phyloP scores from a whole-genome alignment of 2,113 vertebrate species.

The Nipponia nippon region DNA sequence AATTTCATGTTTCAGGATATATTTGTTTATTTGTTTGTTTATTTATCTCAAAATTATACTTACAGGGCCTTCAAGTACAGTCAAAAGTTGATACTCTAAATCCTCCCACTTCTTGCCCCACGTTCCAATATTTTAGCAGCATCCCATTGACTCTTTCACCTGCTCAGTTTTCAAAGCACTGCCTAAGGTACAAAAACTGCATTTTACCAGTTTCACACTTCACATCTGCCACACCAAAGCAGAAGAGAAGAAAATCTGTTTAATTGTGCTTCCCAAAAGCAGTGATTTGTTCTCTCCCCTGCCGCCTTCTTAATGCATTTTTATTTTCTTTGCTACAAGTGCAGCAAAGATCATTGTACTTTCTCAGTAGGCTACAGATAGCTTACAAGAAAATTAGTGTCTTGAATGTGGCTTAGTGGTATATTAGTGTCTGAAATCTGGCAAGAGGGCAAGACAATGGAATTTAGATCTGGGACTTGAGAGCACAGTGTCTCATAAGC shows the following conservation, averaged over 20 bases:
- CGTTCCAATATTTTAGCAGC: neutral
- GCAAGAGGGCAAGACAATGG: neutral
- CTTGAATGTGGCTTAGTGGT: neutral
- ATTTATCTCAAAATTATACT: neutral
- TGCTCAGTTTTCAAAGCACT: neutral
- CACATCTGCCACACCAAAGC: neutral
- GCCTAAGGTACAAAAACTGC: neutral
- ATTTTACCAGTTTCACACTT: neutral
- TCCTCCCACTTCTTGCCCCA: neutral
- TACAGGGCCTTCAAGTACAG: neutral
- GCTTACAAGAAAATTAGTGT: neutral
- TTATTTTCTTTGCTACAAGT: neutral
- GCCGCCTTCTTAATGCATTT: neutral
- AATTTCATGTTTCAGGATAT: neutral
- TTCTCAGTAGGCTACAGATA: neutral
- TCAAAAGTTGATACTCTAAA: neutral
- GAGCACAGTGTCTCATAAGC: neutral
- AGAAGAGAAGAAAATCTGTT: neutral
- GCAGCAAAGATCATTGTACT: neutral
- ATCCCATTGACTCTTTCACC: neutral
- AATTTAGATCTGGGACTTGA: neutral
- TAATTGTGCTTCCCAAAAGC: constrained; percentile 13
- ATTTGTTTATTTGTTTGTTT: neutral
- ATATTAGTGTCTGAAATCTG: neutral
- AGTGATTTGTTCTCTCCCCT: neutral